Percentiles rank a stretch among this genome's conserved stretches.
phyloP scores from a whole-genome alignment of 2,113 vertebrate species.

The Plecotus auritus region DNA sequence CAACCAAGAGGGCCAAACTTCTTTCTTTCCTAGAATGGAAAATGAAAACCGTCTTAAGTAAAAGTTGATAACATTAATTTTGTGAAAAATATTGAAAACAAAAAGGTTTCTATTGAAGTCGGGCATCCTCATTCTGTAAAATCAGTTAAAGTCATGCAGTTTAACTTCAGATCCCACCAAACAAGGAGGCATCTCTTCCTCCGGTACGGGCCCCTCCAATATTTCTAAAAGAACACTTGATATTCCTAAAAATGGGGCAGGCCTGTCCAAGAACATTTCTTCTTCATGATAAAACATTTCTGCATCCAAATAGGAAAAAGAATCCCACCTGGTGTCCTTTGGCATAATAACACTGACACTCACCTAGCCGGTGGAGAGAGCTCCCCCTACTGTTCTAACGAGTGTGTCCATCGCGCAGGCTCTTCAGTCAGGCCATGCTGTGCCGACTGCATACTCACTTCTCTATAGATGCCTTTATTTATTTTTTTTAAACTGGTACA shows the following conservation, averaged over 20 bases:
- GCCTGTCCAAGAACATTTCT: background rate
- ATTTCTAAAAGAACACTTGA: background rate
- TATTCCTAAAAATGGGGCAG: background rate
- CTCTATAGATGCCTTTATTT: background rate
- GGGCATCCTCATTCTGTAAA: background rate
- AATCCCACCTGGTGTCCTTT: background rate
- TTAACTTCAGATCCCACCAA: background rate
- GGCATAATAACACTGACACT: background rate
- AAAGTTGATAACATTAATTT: background rate
- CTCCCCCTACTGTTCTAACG: background rate
- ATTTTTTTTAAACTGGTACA: background rate
- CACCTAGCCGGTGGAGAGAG: background rate
- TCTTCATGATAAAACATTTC: slow-evolving; percentile 21
- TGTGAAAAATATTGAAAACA: slow-evolving; percentile 2
- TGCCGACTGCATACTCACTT: background rate
- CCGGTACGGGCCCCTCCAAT: background rate
- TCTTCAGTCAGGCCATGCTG: background rate
- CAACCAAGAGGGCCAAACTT: slow-evolving; percentile 88
- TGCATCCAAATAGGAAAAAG: background rate
- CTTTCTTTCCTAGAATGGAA: slow-evolving; percentile 83
- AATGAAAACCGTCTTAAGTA: background rate
- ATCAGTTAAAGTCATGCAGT: background rate
- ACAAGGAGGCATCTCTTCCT: background rate
- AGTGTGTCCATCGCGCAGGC: background rate
- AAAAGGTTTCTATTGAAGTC: background rate